These are phyloP conservation scores for Galerucella calmariensis DNA, from an alignment of 2,888 invertebrate genomes.

Conservation along the genomic window DNA sequence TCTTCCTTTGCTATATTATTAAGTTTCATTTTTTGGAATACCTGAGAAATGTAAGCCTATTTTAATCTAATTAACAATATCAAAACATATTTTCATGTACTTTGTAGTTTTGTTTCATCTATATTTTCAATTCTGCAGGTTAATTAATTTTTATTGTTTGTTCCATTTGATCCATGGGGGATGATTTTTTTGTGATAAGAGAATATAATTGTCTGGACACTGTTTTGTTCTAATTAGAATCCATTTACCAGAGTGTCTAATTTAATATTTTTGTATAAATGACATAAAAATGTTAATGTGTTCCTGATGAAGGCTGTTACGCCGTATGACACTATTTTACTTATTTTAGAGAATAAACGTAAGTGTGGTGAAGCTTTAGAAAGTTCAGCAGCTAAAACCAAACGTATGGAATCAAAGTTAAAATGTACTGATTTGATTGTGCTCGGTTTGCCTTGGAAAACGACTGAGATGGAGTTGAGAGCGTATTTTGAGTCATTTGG, in stretches of 20 bases:
- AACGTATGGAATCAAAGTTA: slow-evolving; percentile 90
- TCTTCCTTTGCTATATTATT: too few relatives aligned
- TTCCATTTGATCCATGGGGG: too few relatives aligned
- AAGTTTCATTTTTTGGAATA: too few relatives aligned
- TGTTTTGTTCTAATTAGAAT: background rate
- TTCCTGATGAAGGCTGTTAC: slow-evolving; percentile 13
- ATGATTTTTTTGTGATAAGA: too few relatives aligned
- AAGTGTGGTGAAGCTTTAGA: slow-evolving; percentile 94
- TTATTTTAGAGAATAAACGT: slow-evolving; percentile 51
- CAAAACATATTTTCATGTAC: too few relatives aligned
- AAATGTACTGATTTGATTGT: slow-evolving; percentile 98
- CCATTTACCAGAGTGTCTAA: background rate
- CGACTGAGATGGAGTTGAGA: slow-evolving; percentile 92
- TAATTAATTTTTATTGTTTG: too few relatives aligned
- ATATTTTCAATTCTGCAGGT: too few relatives aligned
- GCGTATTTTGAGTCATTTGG: slow-evolving; percentile 98
- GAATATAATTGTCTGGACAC: too few relatives aligned
- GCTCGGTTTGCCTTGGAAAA: slow-evolving; percentile 97
- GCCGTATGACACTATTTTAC: slow-evolving; percentile 25
- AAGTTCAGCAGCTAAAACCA: slow-evolving; percentile 93
- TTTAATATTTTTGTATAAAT: background rate
- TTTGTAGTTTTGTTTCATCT: too few relatives aligned
- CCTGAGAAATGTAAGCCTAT: too few relatives aligned
- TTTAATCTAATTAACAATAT: too few relatives aligned
- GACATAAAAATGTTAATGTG: background rate